Conservation (phyloP, 2,888 invertebrate genomes). For the Endomychus coccineus region DNA sequence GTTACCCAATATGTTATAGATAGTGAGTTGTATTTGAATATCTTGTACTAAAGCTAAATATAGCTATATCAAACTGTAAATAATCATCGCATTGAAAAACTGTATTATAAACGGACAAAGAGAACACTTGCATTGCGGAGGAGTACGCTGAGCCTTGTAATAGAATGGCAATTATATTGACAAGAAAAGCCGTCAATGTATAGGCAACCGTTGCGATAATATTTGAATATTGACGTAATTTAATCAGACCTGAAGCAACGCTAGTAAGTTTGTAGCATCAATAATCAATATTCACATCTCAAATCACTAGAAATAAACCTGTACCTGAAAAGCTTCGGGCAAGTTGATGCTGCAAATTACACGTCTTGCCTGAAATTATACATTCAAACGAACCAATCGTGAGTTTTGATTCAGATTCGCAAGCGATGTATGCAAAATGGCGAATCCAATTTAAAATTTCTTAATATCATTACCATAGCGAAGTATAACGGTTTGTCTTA, state of each 20-base stretch:
- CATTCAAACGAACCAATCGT: constrained; percentile 14
- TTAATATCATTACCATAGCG: constrained; percentile 16
- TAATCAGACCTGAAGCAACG: constrained; percentile 17
- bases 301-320: constrained; percentile 13
- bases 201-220: no score
- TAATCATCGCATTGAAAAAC: no score
- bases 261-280: constrained; percentile 14
- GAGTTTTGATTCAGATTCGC: constrained; percentile 16
- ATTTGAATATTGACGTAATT: constrained; percentile 14
- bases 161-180: no score
- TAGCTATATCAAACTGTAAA: no score
- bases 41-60: no score
- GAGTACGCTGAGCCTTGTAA: no score
- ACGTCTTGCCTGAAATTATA: constrained; percentile 17
- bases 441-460: constrained; percentile 26
- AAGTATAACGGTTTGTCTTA: no score
- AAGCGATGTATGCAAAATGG: constrained; percentile 17
- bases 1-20: no score
- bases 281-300: constrained; percentile 17
- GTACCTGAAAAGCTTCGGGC: constrained; percentile 12
- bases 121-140: no score
- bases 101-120: no score
- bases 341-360: constrained; percentile 16
- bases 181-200: no score
- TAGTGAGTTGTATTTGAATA: no score